phyloP scores from a whole-genome alignment of 2,113 vertebrate genomes.

The Sakesphorus luctuosus region DNA sequence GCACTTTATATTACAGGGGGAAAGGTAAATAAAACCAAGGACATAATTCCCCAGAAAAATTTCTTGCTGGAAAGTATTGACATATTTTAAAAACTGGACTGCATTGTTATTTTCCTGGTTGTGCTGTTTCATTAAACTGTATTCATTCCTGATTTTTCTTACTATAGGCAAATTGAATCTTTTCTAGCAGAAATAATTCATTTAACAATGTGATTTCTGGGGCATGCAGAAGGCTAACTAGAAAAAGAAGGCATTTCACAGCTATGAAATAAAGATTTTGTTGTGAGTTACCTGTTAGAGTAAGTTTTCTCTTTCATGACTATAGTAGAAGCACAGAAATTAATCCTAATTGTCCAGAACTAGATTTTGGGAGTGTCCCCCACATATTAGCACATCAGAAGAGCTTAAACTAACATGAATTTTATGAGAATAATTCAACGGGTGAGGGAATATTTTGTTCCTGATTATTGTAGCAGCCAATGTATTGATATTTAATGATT shows the following conservation, averaged over 20 bases:
- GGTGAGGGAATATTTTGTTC: neutral
- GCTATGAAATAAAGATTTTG: neutral
- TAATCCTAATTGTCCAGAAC: neutral
- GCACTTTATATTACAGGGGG: neutral
- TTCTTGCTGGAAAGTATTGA: neutral
- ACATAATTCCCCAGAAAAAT: neutral
- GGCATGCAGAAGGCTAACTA: neutral
- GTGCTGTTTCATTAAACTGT: neutral
- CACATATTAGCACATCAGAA: neutral
- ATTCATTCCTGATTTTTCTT: neutral
- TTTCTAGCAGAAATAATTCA: neutral
- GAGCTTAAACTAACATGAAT: neutral
- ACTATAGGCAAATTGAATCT: neutral
- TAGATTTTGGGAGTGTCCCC: neutral
- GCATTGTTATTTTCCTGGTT: neutral
- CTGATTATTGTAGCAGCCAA: constrained; percentile 40
- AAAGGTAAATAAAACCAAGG: neutral
- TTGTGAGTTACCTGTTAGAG: neutral
- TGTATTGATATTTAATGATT: constrained; percentile 49
- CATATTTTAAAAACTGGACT: neutral
- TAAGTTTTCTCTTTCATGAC: neutral
- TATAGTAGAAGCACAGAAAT: neutral
- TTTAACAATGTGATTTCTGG: neutral
- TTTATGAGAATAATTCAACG: neutral
- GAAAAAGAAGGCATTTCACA: neutral